Evolutionary conservation across 2,888 invertebrate genomes (phyloP).

Genomic region (Brachynemurus nebulosus): DNA sequence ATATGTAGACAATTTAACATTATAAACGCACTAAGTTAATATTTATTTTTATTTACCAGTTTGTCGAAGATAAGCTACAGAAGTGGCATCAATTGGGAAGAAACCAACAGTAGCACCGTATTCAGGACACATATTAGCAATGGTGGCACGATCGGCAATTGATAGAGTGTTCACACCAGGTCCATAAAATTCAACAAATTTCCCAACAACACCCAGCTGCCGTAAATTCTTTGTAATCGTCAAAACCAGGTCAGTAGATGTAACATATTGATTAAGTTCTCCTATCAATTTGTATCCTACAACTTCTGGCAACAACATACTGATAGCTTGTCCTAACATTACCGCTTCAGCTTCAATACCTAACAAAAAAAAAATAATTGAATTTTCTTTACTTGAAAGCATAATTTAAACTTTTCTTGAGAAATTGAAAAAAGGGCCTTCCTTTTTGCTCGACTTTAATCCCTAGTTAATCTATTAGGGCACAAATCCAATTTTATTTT

Average conservation of each 20-base stretch:
- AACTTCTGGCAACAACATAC: conserved; percentile 91
- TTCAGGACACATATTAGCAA: conserved; percentile 98
- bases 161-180: conserved; percentile 81
- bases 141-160: conserved; percentile 94
- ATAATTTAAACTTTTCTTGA: too few relatives aligned
- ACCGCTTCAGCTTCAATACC: conserved; percentile 98
- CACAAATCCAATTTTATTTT: too few relatives aligned
- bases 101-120: conserved; percentile 95
- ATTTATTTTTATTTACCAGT: conserved; percentile 56
- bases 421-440: too few relatives aligned
- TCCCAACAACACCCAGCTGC: conserved; percentile 90
- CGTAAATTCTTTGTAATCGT: conserved; percentile 94
- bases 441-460: too few relatives aligned
- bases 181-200: conserved; percentile 98
- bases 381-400: background rate
- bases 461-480: too few relatives aligned
- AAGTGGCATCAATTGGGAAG: conserved; percentile 79
- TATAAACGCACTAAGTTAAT: too few relatives aligned
- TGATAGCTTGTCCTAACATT: conserved; percentile 95
- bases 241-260: conserved; percentile 92
- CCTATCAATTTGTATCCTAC: conserved; percentile 87
- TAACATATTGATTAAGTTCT: conserved; percentile 63
- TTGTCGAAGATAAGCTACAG: conserved; percentile 71
- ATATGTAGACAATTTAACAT: too few relatives aligned
- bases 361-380: conserved; percentile 23